Evolutionary conservation across 1,140 invertebrate genomes (phyloP), one percentile per base, ranked within the genome.

Genomic region (Brachystomella parvula): DNA sequence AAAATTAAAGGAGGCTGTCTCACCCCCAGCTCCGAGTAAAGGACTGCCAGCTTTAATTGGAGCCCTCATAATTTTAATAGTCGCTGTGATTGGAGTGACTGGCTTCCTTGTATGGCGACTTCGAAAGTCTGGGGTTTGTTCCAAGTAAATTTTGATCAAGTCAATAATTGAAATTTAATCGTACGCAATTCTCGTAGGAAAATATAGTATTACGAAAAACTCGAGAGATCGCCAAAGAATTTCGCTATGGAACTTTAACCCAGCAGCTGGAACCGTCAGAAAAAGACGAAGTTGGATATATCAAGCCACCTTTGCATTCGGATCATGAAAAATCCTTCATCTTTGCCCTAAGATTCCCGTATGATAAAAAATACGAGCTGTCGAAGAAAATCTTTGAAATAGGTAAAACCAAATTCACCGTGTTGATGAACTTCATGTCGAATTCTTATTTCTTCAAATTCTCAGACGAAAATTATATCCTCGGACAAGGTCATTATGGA

Each of bases 401-500:
- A 33, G 49, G 56, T 65, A 65, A 35, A 33, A 53, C 29, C 53
- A 49, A 19, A 29, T 47, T 19, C 2, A 32, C 19, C 31, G 53
- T 31, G n/a, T n/a, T n/a, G n/a, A n/a, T n/a, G n/a, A 44, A 44
- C 9, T 44, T 9, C 39, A 44, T 44, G 9, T 44, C n/a, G 39
- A 9, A 44, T 44, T 12, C 39, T 44, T 12, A 9, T 44, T 9
- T 44, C 9, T 44, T 44, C 39, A 44, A 12, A n/a, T 44, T 44
- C 24, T 15, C 21, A 62, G 60, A 62, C 39, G 21, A 62, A 44
- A 24, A 21, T 24, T 21, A 12, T 24, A 21, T 62, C 3, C 33
- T 62, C 24, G 64, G 64, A 31, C 32, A 29, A 39, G 64, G 64
- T 29, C 19, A 58, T 2, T 65, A 58, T 65, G 64, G 64, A 9